Percentiles rank a stretch among this genome's conserved stretches.
Evolutionary conservation across 2,113 vertebrate species (phyloP).

Genomic region (Oceanodroma tethys): DNA sequence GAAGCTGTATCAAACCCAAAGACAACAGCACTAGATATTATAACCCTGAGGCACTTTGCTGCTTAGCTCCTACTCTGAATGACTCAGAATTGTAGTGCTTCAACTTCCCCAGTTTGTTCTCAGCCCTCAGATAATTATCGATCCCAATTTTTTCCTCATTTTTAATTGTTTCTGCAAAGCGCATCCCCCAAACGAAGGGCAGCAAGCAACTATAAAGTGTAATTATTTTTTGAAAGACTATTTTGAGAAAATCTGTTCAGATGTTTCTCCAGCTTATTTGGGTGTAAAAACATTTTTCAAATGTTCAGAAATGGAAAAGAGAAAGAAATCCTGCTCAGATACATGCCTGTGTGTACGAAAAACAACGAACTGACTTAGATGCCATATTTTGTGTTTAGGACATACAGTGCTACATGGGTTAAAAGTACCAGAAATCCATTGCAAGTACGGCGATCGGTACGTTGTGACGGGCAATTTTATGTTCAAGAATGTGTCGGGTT

Average conservation of each 20-base stretch:
- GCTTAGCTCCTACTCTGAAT: not conserved
- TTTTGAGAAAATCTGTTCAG: not conserved
- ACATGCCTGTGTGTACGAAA: not conserved
- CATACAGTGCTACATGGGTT: not conserved
- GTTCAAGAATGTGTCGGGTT: not conserved
- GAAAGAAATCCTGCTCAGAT: not conserved
- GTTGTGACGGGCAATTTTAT: not conserved
- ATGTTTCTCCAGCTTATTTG: not conserved
- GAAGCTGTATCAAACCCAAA: not conserved
- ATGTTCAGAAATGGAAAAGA: not conserved
- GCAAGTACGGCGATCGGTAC: not conserved
- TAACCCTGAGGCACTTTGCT: not conserved
- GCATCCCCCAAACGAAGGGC: not conserved
- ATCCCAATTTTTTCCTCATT: not conserved
- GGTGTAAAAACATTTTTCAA: not conserved
- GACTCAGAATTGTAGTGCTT: not conserved
- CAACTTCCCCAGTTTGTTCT: not conserved
- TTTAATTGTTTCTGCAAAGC: not conserved
- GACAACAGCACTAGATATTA: not conserved
- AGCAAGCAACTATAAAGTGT: not conserved
- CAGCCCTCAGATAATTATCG: not conserved
- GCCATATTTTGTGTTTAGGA: not conserved
- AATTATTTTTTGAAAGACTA: not conserved
- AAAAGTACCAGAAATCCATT: not conserved
- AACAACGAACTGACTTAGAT: not conserved